phyloP scores from a whole-genome alignment of 23 tunicate species.

The Corella eumyota region DNA sequence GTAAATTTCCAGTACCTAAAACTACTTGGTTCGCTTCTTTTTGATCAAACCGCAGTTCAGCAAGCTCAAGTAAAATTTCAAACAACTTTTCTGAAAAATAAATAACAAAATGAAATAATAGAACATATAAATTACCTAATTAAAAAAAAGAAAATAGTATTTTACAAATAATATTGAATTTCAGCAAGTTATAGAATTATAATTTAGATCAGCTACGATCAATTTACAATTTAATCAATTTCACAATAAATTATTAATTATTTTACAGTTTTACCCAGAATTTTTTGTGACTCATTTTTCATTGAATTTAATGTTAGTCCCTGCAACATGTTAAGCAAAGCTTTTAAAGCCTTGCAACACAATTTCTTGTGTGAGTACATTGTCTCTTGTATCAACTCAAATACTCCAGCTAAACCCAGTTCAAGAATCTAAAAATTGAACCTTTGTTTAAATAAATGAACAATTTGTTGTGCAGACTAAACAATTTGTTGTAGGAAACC shows the following conservation, averaged over 20 bases:
- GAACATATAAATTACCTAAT: background rate
- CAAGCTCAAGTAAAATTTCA: constrained; percentile 26
- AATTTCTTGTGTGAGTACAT: constrained; percentile 9
- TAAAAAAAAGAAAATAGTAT: background rate
- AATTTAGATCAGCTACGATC: too few relatives aligned
- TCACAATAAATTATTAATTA: too few relatives aligned
- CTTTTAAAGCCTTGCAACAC: constrained; percentile 51
- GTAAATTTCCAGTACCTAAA: constrained; percentile 8
- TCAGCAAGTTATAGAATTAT: too few relatives aligned
- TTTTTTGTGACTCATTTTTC: constrained; percentile 27
- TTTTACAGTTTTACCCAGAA: constrained; percentile 29
- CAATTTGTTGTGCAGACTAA: background rate
- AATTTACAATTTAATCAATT: too few relatives aligned
- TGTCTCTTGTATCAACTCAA: constrained; percentile 47
- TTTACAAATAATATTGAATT: too few relatives aligned
- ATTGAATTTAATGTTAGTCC: constrained; percentile 39
- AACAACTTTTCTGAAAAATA: constrained; percentile 40
- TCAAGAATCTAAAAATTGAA: constrained; percentile 30
- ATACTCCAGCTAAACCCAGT: constrained; percentile 52
- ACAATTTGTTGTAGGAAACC: background rate
- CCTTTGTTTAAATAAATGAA: background rate
- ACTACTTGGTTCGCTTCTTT: background rate
- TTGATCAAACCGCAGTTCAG: constrained; percentile 20
- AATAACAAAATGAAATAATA: too few relatives aligned
- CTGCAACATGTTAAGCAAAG: constrained; percentile 50